Conservation (phyloP, 2,888 invertebrate genomes). For the Pteria penguin region DNA sequence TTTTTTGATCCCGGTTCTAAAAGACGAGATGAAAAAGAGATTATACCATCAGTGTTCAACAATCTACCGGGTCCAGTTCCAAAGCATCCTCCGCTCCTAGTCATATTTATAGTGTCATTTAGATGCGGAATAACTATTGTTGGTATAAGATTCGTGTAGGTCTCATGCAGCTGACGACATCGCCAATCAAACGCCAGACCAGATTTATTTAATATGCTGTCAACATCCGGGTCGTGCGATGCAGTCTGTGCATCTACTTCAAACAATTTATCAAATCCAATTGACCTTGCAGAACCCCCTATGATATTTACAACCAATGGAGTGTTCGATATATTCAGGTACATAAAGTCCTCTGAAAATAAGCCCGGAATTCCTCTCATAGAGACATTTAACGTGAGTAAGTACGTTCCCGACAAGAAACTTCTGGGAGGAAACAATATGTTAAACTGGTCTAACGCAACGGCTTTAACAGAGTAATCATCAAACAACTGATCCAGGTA, state of each 20-base stretch:
- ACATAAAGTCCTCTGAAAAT: constrained; percentile 57
- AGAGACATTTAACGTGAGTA: constrained; percentile 61
- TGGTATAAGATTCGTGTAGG: constrained; percentile 29
- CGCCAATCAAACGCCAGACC: constrained; percentile 57
- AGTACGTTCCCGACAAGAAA: constrained; percentile 55
- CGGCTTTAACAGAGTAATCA: constrained; percentile 38
- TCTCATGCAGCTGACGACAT: constrained; percentile 52
- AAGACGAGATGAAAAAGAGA: constrained; percentile 48
- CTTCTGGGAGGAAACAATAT: constrained; percentile 56
- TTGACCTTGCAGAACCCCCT: constrained; percentile 55
- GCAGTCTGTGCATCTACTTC: constrained; percentile 50
- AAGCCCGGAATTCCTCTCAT: constrained; percentile 63
- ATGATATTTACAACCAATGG: constrained; percentile 51
- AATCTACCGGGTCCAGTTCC: constrained; percentile 59
- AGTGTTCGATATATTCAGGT: constrained; percentile 52
- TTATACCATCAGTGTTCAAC: constrained; percentile 18
- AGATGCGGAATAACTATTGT: constrained; percentile 44
- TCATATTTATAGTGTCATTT: constrained; percentile 38
- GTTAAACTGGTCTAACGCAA: constrained; percentile 51
- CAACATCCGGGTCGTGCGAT: constrained; percentile 60
- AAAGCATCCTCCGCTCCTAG: constrained; percentile 52
- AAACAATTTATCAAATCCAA: constrained; percentile 56
- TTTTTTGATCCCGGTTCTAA: constrained; percentile 51
- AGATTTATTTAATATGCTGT: constrained; percentile 27
- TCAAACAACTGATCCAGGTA: constrained; percentile 54